Evolutionary conservation across 2,888 invertebrate species (phyloP).

Genomic region (Pediacus dermestoides): DNA sequence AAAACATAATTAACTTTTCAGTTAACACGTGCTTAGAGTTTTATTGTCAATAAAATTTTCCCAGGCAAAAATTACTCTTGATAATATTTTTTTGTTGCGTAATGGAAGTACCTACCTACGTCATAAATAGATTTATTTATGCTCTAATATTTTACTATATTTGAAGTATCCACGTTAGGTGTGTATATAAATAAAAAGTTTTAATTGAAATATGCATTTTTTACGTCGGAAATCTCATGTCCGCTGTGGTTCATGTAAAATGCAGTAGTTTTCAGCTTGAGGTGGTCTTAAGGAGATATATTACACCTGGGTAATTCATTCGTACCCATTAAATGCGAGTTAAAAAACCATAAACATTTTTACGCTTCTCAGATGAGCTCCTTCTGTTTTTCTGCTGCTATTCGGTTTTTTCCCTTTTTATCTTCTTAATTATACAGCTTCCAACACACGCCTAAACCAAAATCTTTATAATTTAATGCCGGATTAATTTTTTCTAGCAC

Average conservation of each 20-base stretch:
- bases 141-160: too few relatives aligned
- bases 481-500: slow-evolving; percentile 32
- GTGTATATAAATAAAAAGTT: slow-evolving; percentile 18
- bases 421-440: slow-evolving; percentile 29
- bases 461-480: slow-evolving; percentile 38
- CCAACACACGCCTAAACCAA: slow-evolving; percentile 21
- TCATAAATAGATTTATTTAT: too few relatives aligned
- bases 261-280: slow-evolving; percentile 33
- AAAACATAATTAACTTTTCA: too few relatives aligned
- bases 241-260: slow-evolving; percentile 35
- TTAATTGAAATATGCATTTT: slow-evolving; percentile 35
- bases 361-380: slow-evolving; percentile 36
- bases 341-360: slow-evolving; percentile 48
- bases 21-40: too few relatives aligned
- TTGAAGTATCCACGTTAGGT: too few relatives aligned
- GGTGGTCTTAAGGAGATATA: slow-evolving; percentile 38
- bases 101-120: too few relatives aligned
- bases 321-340: slow-evolving; percentile 43
- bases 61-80: too few relatives aligned
- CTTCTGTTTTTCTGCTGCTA: slow-evolving; percentile 23
- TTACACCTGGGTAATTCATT: slow-evolving; percentile 45
- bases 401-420: slow-evolving; percentile 15
- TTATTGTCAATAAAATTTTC: too few relatives aligned
- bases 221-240: slow-evolving; percentile 34
- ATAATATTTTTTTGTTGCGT: too few relatives aligned